These are phyloP conservation scores for Ametastegia equiseti DNA, from an alignment of 2,888 invertebrate genomes.

Conservation along the genomic window DNA sequence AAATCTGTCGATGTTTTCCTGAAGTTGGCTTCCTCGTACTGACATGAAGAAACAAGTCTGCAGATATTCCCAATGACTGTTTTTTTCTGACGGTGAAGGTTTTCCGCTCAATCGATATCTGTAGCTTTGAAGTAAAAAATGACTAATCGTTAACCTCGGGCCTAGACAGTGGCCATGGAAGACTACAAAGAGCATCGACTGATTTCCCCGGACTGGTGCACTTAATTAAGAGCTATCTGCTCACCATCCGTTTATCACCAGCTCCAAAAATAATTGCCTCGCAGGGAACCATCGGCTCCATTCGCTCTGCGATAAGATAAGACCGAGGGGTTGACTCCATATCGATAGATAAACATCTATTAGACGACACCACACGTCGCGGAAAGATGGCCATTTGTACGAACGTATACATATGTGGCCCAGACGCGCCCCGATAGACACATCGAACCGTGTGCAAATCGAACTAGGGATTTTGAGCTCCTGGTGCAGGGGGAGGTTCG, in stretches of 20 bases:
- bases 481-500: constrained; percentile 47
- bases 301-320: constrained; percentile 68
- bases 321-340: constrained; percentile 53
- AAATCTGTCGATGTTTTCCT: too few species aligned
- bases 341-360: constrained; percentile 64
- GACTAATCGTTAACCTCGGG: constrained; percentile 41
- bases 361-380: constrained; percentile 61
- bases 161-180: not conserved
- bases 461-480: not conserved
- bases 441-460: constrained; percentile 27
- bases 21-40: not conserved
- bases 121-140: constrained; percentile 3
- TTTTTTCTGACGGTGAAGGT: not conserved
- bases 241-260: constrained; percentile 45
- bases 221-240: constrained; percentile 46
- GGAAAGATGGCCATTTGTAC: not conserved
- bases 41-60: not conserved
- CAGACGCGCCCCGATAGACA: constrained; percentile 31
- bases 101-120: constrained; percentile 27
- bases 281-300: constrained; percentile 59
- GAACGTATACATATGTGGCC: constrained; percentile 1
- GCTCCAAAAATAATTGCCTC: constrained; percentile 43
- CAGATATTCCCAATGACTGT: not conserved
- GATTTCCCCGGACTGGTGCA: constrained; percentile 38
- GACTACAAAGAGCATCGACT: constrained; percentile 40